Conservation (phyloP, 2,113 vertebrate species). For the Spheniscus mendiculus region DNA sequence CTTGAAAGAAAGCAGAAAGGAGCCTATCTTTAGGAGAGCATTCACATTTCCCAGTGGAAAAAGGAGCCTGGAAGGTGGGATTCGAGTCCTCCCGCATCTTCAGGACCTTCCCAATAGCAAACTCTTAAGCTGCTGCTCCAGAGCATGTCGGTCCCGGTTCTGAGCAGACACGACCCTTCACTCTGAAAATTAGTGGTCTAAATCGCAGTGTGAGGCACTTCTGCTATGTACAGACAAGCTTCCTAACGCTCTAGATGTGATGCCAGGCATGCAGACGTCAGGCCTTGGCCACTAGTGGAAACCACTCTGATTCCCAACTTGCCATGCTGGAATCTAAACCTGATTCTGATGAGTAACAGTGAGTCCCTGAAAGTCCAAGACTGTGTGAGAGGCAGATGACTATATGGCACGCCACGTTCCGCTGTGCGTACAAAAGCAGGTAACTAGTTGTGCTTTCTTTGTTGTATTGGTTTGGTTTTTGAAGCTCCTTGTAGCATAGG, state of each 20-base stretch:
- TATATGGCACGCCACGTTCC: rapidly evolving
- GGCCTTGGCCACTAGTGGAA: background rate
- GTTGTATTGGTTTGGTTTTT: background rate
- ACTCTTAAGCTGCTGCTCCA: background rate
- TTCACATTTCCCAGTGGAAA: background rate
- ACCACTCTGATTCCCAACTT: background rate
- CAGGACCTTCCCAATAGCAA: background rate
- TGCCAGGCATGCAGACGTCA: background rate
- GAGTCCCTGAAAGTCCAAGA: background rate
- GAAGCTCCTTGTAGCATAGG: background rate
- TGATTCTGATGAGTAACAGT: background rate
- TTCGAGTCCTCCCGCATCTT: background rate
- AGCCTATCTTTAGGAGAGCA: background rate
- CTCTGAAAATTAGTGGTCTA: background rate
- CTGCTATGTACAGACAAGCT: rapidly evolving
- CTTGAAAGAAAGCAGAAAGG: background rate
- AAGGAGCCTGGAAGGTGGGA: background rate
- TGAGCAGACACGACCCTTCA: background rate
- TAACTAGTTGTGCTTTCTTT: background rate
- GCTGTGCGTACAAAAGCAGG: background rate
- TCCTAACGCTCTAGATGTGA: background rate
- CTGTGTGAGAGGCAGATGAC: background rate
- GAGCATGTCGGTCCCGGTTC: background rate
- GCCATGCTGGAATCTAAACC: background rate
- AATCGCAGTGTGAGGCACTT: background rate